These are phyloP conservation scores for Poecilia wingei DNA, from an alignment of 2,797 vertebrate genomes.

Conservation along the genomic window DNA sequence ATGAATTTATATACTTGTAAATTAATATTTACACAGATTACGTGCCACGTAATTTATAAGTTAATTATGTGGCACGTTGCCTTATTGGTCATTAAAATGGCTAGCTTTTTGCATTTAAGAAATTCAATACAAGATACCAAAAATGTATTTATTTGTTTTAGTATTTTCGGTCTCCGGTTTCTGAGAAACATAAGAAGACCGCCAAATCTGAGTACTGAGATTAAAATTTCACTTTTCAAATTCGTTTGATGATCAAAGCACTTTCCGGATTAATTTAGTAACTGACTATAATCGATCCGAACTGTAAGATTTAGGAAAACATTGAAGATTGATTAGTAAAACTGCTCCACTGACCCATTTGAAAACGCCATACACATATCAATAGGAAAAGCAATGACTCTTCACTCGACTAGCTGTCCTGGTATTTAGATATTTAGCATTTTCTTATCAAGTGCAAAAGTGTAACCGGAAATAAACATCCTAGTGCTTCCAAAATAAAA, in stretches of 20 bases:
- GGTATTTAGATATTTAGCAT: neutral
- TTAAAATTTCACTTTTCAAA: neutral
- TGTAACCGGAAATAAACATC: neutral
- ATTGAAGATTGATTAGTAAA: neutral
- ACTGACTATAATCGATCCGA: neutral
- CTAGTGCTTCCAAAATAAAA: constrained; percentile 36
- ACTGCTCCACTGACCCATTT: constrained; percentile 47
- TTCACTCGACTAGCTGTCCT: constrained; percentile 39
- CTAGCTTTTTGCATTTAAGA: neutral
- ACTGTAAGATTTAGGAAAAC: neutral
- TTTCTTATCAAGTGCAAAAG: rapidly evolving
- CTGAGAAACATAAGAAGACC: neutral
- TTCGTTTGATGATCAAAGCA: neutral
- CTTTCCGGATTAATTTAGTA: neutral
- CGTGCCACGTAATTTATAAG: too few relatives aligned
- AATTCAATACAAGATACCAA: neutral
- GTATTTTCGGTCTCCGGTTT: neutral
- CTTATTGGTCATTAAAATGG: neutral
- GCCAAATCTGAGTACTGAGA: neutral
- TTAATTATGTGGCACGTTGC: neutral
- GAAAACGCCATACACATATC: constrained; percentile 6
- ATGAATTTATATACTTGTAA: neutral
- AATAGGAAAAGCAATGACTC: constrained; percentile 22
- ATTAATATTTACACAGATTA: neutral
- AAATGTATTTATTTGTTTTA: neutral